Evolutionary conservation across 1,140 invertebrate genomes (phyloP).

Genomic region (Papilio polytes): DNA sequence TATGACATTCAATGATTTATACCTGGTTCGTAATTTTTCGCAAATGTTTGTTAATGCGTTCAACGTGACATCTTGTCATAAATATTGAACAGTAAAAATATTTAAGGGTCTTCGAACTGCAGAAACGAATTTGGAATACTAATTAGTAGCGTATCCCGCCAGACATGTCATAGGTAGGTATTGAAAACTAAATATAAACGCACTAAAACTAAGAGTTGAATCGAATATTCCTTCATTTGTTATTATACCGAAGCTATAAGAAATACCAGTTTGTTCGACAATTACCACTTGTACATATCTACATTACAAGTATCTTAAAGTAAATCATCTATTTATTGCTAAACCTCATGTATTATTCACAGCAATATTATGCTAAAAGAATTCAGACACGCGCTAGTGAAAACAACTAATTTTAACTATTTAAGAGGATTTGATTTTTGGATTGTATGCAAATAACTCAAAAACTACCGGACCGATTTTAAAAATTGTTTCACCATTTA

Average conservation of each 20-base stretch:
- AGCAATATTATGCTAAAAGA: neutral
- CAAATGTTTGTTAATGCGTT: neutral
- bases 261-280: neutral
- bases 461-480: no score
- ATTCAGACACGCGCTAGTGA: neutral
- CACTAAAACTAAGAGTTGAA: neutral
- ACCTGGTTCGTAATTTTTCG: neutral
- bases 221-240: neutral
- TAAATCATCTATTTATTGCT: constrained; percentile 12
- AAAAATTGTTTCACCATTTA: no score
- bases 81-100: neutral
- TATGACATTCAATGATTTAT: constrained; percentile 18
- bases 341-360: neutral
- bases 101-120: neutral
- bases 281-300: neutral
- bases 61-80: neutral
- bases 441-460: no score
- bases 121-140: neutral
- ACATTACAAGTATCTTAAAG: neutral
- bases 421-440: no score
- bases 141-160: neutral
- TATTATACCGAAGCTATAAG: neutral
- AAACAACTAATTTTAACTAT: no score
- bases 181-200: neutral
- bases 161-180: neutral